A percentile compares a stretch with the other conserved stretches of the same genome.
Conservation (phyloP, 2,797 vertebrate species). For the Lepilemur ruficaudatus region DNA sequence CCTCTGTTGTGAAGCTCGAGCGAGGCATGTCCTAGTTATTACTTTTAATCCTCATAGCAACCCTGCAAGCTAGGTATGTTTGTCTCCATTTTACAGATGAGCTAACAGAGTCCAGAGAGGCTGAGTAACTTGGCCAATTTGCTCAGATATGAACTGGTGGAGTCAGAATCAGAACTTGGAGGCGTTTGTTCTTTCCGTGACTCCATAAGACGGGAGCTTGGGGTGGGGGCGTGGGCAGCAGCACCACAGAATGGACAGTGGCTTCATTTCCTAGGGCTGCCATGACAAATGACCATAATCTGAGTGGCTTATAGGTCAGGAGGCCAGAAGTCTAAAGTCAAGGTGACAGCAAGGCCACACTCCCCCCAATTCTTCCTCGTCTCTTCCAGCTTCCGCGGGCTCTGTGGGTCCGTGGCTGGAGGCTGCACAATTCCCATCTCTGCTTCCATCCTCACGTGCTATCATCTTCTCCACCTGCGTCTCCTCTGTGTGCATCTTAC, state of each 20-base stretch:
- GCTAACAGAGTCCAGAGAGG: neutral
- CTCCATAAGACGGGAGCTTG: rapidly evolving
- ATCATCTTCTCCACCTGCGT: neutral
- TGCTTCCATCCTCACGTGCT: neutral
- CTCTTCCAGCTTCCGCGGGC: neutral
- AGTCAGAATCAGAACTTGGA: neutral
- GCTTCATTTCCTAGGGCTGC: neutral
- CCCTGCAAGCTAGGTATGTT: neutral
- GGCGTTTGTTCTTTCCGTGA: neutral
- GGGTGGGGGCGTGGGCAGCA: neutral
- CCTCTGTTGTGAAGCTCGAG: neutral
- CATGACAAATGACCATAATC: rapidly evolving
- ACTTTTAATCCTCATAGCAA: neutral
- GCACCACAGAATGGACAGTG: rapidly evolving
- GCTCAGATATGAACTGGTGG: neutral
- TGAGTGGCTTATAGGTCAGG: neutral
- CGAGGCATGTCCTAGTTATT: neutral
- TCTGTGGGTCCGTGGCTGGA: neutral
- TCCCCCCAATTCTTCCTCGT: rapidly evolving
- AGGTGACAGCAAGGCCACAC: rapidly evolving
- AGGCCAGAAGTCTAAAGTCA: neutral
- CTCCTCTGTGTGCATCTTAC: neutral
- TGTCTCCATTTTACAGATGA: neutral
- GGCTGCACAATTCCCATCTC: neutral
- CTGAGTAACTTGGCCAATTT: neutral